Conservation (phyloP, 2,888 invertebrate species). For the Aphidius colemani region DNA sequence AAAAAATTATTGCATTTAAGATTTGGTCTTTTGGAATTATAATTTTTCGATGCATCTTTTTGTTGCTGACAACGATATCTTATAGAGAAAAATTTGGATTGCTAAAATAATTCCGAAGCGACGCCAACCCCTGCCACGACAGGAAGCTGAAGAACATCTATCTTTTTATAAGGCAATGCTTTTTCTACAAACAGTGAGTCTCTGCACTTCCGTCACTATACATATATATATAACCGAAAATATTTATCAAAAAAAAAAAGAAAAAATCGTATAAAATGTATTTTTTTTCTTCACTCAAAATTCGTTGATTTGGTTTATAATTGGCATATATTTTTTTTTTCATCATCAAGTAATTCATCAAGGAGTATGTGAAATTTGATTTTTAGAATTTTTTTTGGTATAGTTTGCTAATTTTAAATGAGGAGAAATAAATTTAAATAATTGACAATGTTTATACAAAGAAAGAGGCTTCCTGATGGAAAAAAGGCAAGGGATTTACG, state of each 20-base stretch:
- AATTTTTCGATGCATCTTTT: not conserved
- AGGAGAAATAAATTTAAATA: too few relatives aligned
- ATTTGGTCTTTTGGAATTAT: not conserved
- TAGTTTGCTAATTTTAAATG: not conserved
- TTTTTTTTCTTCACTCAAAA: not conserved
- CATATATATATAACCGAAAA: not conserved
- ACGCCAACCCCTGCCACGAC: constrained; percentile 54
- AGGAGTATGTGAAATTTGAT: too few relatives aligned
- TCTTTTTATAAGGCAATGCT: constrained; percentile 40
- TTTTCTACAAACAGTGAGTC: not conserved
- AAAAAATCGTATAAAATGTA: too few relatives aligned
- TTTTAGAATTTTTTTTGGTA: not conserved
- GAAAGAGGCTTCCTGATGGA: too few relatives aligned
- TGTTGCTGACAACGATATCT: too few relatives aligned
- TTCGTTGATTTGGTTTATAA: not conserved
- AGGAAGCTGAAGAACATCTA: constrained; percentile 60
- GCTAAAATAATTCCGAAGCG: constrained; percentile 1
- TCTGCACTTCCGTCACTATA: not conserved
- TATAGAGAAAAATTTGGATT: not conserved
- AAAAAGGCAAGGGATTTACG: too few relatives aligned
- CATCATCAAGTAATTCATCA: too few relatives aligned
- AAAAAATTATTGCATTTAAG: not conserved
- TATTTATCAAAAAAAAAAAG: not conserved
- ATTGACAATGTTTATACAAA: too few relatives aligned
- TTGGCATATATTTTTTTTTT: not conserved